Evolutionary conservation across 2,113 vertebrate genomes (phyloP), one percentile per base, ranked within the genome.

Genomic region (Porphyrio hochstetteri): DNA sequence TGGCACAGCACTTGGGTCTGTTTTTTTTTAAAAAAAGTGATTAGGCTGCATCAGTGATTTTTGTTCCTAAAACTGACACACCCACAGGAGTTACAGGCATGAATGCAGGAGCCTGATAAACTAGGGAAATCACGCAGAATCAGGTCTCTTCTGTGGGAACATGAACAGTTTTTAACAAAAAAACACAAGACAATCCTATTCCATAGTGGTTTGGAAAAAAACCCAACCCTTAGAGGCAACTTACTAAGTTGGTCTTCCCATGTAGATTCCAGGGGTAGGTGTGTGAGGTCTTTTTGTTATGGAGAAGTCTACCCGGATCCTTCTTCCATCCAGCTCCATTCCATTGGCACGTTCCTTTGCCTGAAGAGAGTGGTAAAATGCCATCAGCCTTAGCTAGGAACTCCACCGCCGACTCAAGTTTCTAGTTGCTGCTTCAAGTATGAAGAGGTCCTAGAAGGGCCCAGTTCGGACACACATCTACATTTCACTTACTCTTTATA

Each of bases 241-340:
- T 98, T 98, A 99, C 99, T 99, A 99, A 83, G 99, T 99, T 52
- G 99, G 99, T 92, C 99, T 98, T 50, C 99, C 99, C 99, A 99
- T 99, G 69, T 99, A 99, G 96, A 99, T 99, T 91, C 99, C 99
- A 95, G 99, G 99, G 27, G 99, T 99, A 57, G 99, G 99, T 9
- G 99, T 99, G 96, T 99, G 99, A 88, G 99, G 98, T 96, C 99
- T 98, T 97, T 99, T 99, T 24, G 99, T 99, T 95, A 99, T 99
- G 64, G 99, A 99, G 81, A 99, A 99, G 96, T 99, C 99, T 65
- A 99, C 99, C 83, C 99, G 97, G 87, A 99, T 99, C 74, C 99
- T 98, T 35, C 99, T 98, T 16, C 99, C 99, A 82, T 99, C 99
- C 97, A 99, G 97, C 92, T 99, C 99, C 99, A 99, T 99, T 91